These are phyloP conservation scores for Pseudeuparius sepicola DNA, from an alignment of 2,888 invertebrate species.

Conservation along the genomic window DNA sequence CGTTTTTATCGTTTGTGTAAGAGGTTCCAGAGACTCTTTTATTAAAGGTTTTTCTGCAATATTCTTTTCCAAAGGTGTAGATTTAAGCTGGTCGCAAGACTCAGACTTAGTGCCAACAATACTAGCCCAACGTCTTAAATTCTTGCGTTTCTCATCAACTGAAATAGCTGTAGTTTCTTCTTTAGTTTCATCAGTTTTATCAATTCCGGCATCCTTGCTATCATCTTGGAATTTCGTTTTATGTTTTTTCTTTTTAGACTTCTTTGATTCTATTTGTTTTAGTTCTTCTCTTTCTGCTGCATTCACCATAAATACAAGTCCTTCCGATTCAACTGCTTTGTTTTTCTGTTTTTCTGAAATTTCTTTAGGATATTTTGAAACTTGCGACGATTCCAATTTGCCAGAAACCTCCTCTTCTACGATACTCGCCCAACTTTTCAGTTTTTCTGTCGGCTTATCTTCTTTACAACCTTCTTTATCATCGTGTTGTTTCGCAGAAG, in stretches of 20 bases:
- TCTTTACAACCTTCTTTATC: conserved; percentile 8
- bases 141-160: conserved; percentile 19
- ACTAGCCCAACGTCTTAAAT: conserved; percentile 15
- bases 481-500: too few relatives aligned
- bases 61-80: too few relatives aligned
- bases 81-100: too few relatives aligned
- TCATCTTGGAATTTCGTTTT: conserved; percentile 23
- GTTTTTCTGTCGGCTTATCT: conserved; percentile 8
- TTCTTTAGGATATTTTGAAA: neutral
- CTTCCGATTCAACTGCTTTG: too few relatives aligned
- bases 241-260: conserved; percentile 24
- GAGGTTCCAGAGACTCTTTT: too few relatives aligned
- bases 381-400: neutral
- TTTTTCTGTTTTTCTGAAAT: conserved; percentile 12
- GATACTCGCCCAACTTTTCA: neutral
- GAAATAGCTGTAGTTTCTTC: conserved; percentile 29
- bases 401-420: neutral
- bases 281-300: too few relatives aligned
- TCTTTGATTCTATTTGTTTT: conserved; percentile 25
- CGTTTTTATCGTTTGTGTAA: too few relatives aligned
- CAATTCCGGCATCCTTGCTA: too few relatives aligned
- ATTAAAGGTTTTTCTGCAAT: too few relatives aligned
- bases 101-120: too few relatives aligned
- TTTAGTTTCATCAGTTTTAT: too few relatives aligned
- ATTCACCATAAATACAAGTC: too few relatives aligned